phyloP scores from a whole-genome alignment of 2,113 vertebrate species.

The Plestiodon gilberti region DNA sequence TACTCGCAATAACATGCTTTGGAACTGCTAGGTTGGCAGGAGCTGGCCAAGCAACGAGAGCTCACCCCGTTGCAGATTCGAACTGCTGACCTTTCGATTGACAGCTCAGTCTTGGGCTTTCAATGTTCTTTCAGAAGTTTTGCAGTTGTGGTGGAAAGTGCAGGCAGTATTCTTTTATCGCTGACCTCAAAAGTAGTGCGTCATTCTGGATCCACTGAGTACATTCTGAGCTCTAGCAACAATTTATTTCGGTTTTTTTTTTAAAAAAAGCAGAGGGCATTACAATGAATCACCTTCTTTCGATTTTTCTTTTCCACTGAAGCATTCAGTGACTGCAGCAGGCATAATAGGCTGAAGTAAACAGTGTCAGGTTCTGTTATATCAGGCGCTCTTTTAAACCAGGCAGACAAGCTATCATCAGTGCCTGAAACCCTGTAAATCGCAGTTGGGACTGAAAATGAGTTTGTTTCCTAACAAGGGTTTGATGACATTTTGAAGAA shows the following conservation, averaged over 20 bases:
- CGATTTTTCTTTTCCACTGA: constrained; percentile 83
- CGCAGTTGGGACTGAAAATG: constrained; percentile 76
- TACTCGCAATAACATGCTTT: too few relatives aligned
- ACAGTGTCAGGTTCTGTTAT: constrained; percentile 86
- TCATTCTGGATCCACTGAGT: constrained; percentile 72
- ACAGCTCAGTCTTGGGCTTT: constrained; percentile 73
- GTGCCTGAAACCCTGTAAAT: constrained; percentile 79
- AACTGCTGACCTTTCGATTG: too few relatives aligned
- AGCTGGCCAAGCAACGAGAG: too few relatives aligned
- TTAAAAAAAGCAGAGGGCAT: constrained; percentile 83
- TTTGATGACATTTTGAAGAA: constrained; percentile 81
- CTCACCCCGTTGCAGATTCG: too few relatives aligned
- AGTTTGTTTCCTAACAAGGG: constrained; percentile 83
- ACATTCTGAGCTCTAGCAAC: constrained; percentile 79
- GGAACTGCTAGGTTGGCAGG: too few relatives aligned
- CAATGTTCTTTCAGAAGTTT: constrained; percentile 66
- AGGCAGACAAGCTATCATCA: constrained; percentile 83
- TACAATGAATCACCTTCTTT: constrained; percentile 84
- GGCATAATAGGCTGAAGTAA: constrained; percentile 84
- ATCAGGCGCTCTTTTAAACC: constrained; percentile 84
- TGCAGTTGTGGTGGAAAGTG: constrained; percentile 73
- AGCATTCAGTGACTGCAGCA: constrained; percentile 83
- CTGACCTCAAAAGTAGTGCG: constrained; percentile 77
- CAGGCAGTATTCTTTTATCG: constrained; percentile 76
- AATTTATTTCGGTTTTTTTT: constrained; percentile 87